Evolutionary conservation across 2,113 vertebrate genomes (phyloP).

Genomic region (Rhabdomys dilectus): DNA sequence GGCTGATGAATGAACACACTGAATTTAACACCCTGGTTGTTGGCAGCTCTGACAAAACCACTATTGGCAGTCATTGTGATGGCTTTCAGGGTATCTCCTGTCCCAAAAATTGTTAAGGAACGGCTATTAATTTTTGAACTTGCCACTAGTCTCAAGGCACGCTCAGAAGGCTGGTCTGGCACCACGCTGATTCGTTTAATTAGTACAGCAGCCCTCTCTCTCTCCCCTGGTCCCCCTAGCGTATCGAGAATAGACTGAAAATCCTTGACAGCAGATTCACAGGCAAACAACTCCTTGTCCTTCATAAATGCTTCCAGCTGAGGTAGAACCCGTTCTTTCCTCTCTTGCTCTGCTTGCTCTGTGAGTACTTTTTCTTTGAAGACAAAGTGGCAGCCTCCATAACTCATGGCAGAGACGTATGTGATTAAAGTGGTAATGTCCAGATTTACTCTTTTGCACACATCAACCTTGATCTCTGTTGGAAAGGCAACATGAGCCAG

Average conservation of each 20-base stretch:
- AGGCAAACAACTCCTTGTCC: slow-evolving; percentile 95
- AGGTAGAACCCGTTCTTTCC: slow-evolving; percentile 92
- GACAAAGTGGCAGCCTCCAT: slow-evolving; percentile 92
- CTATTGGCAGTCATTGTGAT: slow-evolving; percentile 98
- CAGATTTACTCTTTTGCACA: slow-evolving; percentile 94
- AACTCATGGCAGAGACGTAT: slow-evolving; percentile 95
- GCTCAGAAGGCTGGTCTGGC: slow-evolving; percentile 93
- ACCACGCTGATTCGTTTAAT: slow-evolving; percentile 91
- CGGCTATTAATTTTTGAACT: slow-evolving; percentile 96
- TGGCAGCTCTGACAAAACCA: slow-evolving; percentile 95
- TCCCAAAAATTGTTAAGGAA: slow-evolving; percentile 96
- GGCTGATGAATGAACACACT: slow-evolving; percentile 98
- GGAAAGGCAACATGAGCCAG: slow-evolving; percentile 94
- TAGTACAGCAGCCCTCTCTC: slow-evolving; percentile 90
- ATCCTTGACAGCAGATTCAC: slow-evolving; percentile 94
- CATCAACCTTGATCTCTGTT: slow-evolving; percentile 90
- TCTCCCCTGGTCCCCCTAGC: slow-evolving; percentile 93
- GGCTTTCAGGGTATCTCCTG: slow-evolving; percentile 94
- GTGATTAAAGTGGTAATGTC: slow-evolving; percentile 98
- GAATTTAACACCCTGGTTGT: slow-evolving; percentile 96
- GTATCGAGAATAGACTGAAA: slow-evolving; percentile 96
- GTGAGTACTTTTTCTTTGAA: slow-evolving; percentile 97
- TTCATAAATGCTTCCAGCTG: slow-evolving; percentile 93
- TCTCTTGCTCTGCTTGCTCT: slow-evolving; percentile 96
- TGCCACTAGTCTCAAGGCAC: slow-evolving; percentile 90